Base-by-base conservation (phyloP, 1,140 invertebrate genomes). In the Cydia splendana region DNA sequence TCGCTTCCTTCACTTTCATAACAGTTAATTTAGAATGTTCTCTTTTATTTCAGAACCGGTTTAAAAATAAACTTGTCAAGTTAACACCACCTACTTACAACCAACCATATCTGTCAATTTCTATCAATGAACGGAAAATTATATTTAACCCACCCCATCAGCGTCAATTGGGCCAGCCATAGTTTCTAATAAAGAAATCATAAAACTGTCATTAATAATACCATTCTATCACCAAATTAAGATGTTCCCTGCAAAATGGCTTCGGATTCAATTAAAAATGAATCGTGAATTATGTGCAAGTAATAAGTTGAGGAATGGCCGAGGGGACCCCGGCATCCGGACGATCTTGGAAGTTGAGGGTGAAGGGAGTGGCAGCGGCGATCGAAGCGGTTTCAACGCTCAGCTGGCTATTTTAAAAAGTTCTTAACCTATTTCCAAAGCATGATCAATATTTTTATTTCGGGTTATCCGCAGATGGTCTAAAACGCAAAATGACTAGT, bases 251-350 rank as follows among this genome's bases (percentile, higher is more conserved):
- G 30, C 82, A 76, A 75, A 77, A 78, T 69, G 77, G 67, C 77
- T 75, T 57, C 28, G 65, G 75, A 75, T 79, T 80, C 79, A 82
- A 84, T 84, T 84, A 79, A 75, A 77, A 77, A 83, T 78, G 80
- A 81, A 82, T 75, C 79, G 79, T 83, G 83, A 85, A 82, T 85
- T 84, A 85, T 82, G 79, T 79, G 75, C 74, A 73, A 82, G 80
- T 84, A 82, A 84, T 83, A 86, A 82, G 81, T 85, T 79, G 73
- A 74, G 78, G 79, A 77, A 80, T 81, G 77, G 76, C 73, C 80
- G 76, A 79, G 74, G 12, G 80, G 74, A 74, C 74, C 75, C 13
- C 62, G 78, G 79, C 65, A n/a, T 76, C 76, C 57, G 78, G 65
- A 74, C 57, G 76, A 77, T 80, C 78, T 76, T 62, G 20, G n/a